phyloP scores from a whole-genome alignment of 2,797 vertebrate species.

The Eutrigla gurnardus region DNA sequence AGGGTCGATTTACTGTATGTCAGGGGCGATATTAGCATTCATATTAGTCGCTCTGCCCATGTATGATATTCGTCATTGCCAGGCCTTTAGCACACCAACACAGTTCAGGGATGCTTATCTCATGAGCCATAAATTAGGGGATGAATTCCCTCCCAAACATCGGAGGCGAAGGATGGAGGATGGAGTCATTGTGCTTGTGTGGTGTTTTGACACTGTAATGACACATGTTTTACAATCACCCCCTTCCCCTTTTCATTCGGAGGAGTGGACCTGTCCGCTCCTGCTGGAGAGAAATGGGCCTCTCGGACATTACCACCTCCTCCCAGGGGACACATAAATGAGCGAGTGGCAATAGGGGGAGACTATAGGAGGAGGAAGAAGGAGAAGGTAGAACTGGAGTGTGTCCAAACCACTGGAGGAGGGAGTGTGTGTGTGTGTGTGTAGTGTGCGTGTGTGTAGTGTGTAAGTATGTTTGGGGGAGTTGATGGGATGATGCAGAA shows the following conservation, averaged over 20 bases:
- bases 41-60: conserved; percentile 78
- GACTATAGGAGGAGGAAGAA: conserved; percentile 52
- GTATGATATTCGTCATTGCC: conserved; percentile 81
- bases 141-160: conserved; percentile 80
- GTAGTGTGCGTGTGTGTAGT: conserved; percentile 1
- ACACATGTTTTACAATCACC: conserved; percentile 85
- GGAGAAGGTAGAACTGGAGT: conserved; percentile 60
- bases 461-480: conserved; percentile 26
- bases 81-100: conserved; percentile 76
- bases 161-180: conserved; percentile 76
- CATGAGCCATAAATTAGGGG: conserved; percentile 83
- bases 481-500: conserved; percentile 55
- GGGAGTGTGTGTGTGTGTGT: not conserved
- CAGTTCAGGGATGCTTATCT: conserved; percentile 84
- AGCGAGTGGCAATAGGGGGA: conserved; percentile 66
- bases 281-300: conserved; percentile 80
- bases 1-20: conserved; percentile 83
- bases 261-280: conserved; percentile 83
- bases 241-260: conserved; percentile 80
- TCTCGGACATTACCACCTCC: conserved; percentile 82
- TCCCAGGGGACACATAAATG: conserved; percentile 81
- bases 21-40: conserved; percentile 82
- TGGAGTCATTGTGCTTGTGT: conserved; percentile 82
- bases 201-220: conserved; percentile 84
- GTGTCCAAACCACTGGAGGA: conserved; percentile 55